These are phyloP conservation scores for Sisor rabdophorus DNA, from an alignment of 2,113 vertebrate species.

Conservation along the genomic window DNA sequence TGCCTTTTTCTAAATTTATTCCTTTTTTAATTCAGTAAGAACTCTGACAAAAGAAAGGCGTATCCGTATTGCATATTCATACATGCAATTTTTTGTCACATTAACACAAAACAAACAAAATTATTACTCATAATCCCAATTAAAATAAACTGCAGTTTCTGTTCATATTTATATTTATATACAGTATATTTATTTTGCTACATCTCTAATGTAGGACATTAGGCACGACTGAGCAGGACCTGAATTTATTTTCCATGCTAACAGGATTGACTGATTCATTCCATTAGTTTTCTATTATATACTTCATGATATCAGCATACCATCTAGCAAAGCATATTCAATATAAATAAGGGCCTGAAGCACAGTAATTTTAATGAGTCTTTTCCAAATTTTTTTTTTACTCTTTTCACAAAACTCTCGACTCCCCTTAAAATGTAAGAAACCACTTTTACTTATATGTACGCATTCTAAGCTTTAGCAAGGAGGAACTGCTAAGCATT, in stretches of 20 bases:
- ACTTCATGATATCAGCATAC: neutral
- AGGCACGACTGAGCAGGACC: neutral
- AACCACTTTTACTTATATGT: conserved; percentile 19
- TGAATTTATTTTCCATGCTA: conserved; percentile 7
- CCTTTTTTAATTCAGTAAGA: neutral
- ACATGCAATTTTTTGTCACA: too few species aligned
- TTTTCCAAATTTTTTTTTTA: neutral
- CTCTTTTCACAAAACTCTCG: neutral
- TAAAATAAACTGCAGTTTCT: too few species aligned
- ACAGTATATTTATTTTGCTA: neutral
- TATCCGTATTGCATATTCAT: too few species aligned
- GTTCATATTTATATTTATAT: neutral
- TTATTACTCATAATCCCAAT: too few species aligned
- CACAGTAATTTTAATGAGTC: neutral
- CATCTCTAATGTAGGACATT: neutral
- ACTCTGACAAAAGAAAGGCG: neutral
- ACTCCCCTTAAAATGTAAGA: conserved; percentile 24
- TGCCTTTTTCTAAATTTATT: too few species aligned
- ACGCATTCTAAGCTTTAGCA: conserved; percentile 14
- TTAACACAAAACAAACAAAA: too few species aligned
- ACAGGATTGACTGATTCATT: neutral
- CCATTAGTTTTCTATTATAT: neutral
- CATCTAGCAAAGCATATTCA: neutral
- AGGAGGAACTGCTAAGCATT: conserved; percentile 27
- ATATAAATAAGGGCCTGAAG: neutral